phyloP scores from a whole-genome alignment of 2,113 vertebrate species.

The Dolichallabes microphthalmus region DNA sequence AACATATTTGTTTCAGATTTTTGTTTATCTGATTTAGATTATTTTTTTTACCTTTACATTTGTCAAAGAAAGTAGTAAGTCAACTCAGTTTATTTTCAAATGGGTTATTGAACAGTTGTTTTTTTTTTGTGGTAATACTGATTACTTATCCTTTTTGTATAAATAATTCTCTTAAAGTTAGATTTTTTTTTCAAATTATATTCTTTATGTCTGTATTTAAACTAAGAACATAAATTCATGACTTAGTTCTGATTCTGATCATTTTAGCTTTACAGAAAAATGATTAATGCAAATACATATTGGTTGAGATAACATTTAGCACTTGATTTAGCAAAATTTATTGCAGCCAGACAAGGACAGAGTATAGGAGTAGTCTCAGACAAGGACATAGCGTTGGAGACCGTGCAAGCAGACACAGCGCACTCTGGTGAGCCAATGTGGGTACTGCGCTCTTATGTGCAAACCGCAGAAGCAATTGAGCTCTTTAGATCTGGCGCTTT shows the following conservation, averaged over 20 bases:
- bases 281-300: conserved; percentile 99
- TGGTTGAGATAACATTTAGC: conserved; percentile 99
- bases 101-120: conserved; percentile 68
- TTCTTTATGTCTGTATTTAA: conserved; percentile 94
- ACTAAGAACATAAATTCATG: conserved; percentile 93
- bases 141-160: conserved; percentile 57
- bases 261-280: conserved; percentile 91
- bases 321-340: conserved; percentile 99
- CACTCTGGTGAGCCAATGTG: conserved; percentile 75
- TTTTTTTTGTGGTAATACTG: conserved; percentile 74
- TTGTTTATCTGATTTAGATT: conserved; percentile 27
- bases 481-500: neutral
- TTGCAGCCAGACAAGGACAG: conserved; percentile 81
- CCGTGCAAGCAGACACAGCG: conserved; percentile 78
- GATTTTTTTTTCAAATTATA: conserved; percentile 77
- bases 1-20: conserved; percentile 37
- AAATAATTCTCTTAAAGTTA: neutral
- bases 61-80: conserved; percentile 54
- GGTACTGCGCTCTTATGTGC: conserved; percentile 51
- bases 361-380: conserved; percentile 82
- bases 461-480: neutral
- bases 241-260: conserved; percentile 84
- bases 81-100: conserved; percentile 66
- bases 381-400: conserved; percentile 79
- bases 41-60: conserved; percentile 43